phyloP scores from a whole-genome alignment of 1,140 invertebrate species.

The Drosophila fuyamai region DNA sequence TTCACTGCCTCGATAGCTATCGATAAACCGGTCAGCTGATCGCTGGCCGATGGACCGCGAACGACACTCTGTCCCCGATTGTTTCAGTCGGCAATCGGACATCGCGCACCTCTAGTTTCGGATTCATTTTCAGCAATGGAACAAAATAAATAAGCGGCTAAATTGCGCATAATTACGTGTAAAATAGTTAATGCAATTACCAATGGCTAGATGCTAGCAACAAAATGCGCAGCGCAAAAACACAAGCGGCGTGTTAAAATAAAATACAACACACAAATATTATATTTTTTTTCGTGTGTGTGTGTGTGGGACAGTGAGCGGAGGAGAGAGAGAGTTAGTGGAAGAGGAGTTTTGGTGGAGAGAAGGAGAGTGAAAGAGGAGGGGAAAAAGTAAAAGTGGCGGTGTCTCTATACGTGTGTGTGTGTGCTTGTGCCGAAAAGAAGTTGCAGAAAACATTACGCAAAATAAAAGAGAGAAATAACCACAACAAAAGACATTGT shows the following conservation, averaged over 20 bases:
- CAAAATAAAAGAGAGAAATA: slow-evolving; percentile 45
- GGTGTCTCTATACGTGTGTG: slow-evolving; percentile 40
- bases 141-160: slow-evolving; percentile 9
- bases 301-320: slow-evolving; percentile 8
- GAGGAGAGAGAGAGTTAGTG: slow-evolving; percentile 12
- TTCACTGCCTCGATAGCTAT: neutral
- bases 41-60: neutral
- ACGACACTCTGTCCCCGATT: neutral
- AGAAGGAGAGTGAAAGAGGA: slow-evolving; percentile 5
- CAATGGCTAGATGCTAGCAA: slow-evolving; percentile 11
- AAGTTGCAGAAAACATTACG: slow-evolving; percentile 78
- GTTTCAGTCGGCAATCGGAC: too few relatives aligned
- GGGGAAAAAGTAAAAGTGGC: slow-evolving; percentile 72
- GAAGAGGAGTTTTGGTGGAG: slow-evolving; percentile 14
- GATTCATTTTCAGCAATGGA: too few relatives aligned
- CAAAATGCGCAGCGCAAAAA: slow-evolving; percentile 27
- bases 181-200: slow-evolving; percentile 3
- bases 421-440: slow-evolving; percentile 57
- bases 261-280: neutral
- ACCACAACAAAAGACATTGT: slow-evolving; percentile 54
- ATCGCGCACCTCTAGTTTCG: too few relatives aligned
- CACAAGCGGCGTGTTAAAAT: slow-evolving; percentile 18
- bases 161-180: slow-evolving; percentile 4
- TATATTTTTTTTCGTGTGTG: slow-evolving; percentile 21
- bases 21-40: slow-evolving; percentile 1